A percentile compares a stretch with the other conserved stretches of the same genome.
phyloP scores from a whole-genome alignment of 1,140 invertebrate genomes.

The Samia ricini region DNA sequence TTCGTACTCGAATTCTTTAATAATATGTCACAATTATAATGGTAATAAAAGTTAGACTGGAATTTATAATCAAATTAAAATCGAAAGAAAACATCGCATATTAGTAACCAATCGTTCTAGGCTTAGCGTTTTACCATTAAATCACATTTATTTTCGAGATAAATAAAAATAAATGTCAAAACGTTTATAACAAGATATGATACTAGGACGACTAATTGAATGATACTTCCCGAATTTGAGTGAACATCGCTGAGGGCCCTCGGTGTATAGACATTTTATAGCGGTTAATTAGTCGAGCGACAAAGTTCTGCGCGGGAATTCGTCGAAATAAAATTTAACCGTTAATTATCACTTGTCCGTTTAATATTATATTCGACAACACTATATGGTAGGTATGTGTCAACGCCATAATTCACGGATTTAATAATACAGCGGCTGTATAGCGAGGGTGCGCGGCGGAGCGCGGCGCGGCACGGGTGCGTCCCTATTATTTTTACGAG shows the following conservation, averaged over 20 bases:
- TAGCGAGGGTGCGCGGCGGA: no score
- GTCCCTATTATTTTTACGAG: conserved; percentile 30
- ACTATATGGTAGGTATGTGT: conserved; percentile 59
- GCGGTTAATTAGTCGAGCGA: neutral
- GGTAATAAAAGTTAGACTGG: no score
- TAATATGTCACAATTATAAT: no score
- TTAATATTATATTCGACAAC: conserved; percentile 35
- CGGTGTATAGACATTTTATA: neutral
- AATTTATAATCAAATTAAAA: no score
- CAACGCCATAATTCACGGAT: conserved; percentile 62
- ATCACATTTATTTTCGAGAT: no score
- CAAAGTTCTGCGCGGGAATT: neutral
- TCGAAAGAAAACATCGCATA: no score
- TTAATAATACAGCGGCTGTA: conserved; percentile 55
- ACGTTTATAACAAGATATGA: neutral
- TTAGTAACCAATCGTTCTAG: no score
- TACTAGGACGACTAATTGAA: neutral
- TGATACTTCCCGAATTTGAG: neutral
- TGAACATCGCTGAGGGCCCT: neutral
- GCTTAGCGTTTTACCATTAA: no score
- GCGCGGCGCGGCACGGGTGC: conserved; percentile 12
- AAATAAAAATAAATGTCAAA: no score
- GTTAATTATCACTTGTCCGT: conserved; percentile 65
- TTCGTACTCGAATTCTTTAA: no score
- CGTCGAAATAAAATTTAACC: conserved; percentile 66